Conservation (phyloP, 2,888 invertebrate genomes). For the Caenorhabditis sp. region DNA sequence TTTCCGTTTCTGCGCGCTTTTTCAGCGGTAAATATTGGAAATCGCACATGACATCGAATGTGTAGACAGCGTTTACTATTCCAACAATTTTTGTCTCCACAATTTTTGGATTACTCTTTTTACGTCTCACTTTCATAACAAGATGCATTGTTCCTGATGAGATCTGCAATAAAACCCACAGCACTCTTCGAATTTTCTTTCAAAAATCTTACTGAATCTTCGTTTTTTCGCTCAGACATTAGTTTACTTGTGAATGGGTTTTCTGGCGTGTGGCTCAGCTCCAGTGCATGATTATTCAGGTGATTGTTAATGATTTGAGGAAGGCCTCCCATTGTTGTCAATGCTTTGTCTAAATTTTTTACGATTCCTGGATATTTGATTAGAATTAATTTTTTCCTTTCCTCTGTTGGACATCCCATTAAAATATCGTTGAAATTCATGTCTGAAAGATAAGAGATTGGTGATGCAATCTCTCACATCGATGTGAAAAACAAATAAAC, state of each 20-base stretch:
- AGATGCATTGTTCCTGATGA: constrained; percentile 60
- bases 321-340: constrained; percentile 66
- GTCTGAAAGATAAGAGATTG: too few relatives aligned
- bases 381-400: constrained; percentile 49
- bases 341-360: constrained; percentile 60
- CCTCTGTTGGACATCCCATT: neutral
- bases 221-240: constrained; percentile 54
- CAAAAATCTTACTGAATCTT: constrained; percentile 37
- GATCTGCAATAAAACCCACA: constrained; percentile 28
- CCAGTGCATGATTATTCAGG: constrained; percentile 46
- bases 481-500: too few relatives aligned
- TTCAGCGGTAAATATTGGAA: constrained; percentile 87
- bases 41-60: constrained; percentile 78
- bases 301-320: constrained; percentile 49
- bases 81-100: constrained; percentile 46
- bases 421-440: neutral
- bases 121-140: constrained; percentile 55
- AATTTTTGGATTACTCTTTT: constrained; percentile 36
- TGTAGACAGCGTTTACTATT: constrained; percentile 59
- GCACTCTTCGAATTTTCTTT: constrained; percentile 45
- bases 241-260: constrained; percentile 71
- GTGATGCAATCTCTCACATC: too few relatives aligned
- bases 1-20: constrained; percentile 14
- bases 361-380: constrained; percentile 68
- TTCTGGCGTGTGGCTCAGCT: constrained; percentile 60